Evolutionary conservation across 2,797 vertebrate genomes (phyloP).

Genomic region (Sebastolobus alascanus): DNA sequence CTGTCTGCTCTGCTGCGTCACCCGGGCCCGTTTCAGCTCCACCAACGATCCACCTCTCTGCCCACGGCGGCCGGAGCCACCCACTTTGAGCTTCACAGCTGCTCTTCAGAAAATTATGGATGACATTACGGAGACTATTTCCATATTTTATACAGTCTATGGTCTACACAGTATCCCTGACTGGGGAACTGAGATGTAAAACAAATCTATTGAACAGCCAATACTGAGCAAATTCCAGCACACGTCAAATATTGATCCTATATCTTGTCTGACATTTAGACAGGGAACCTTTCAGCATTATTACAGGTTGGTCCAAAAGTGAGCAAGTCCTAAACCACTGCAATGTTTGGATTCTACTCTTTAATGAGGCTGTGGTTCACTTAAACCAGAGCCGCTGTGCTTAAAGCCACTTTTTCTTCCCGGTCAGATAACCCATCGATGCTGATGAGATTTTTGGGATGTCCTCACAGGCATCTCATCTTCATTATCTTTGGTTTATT

Average conservation of each 20-base stretch:
- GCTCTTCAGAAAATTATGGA: too few relatives aligned
- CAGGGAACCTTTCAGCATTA: not conserved
- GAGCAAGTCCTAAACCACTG: conserved; percentile 14
- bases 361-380: not conserved
- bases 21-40: too few relatives aligned
- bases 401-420: not conserved
- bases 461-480: conserved; percentile 5
- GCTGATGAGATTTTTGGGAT: not conserved
- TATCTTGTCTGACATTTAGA: conserved; percentile 28
- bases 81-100: too few relatives aligned
- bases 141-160: too few relatives aligned
- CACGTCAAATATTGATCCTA: not conserved
- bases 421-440: not conserved
- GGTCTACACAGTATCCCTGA: not conserved
- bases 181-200: not conserved
- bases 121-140: too few relatives aligned
- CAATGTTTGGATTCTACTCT: not conserved
- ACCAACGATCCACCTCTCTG: too few relatives aligned
- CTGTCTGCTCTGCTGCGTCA: too few relatives aligned
- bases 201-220: not conserved
- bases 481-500: not conserved
- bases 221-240: not conserved
- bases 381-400: not conserved
- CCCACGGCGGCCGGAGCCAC: too few relatives aligned
- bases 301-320: conserved; percentile 13